A percentile compares a stretch with the other conserved stretches of the same genome.
phyloP scores from a whole-genome alignment of 2,888 invertebrate genomes.

The Camponotus fellah region DNA sequence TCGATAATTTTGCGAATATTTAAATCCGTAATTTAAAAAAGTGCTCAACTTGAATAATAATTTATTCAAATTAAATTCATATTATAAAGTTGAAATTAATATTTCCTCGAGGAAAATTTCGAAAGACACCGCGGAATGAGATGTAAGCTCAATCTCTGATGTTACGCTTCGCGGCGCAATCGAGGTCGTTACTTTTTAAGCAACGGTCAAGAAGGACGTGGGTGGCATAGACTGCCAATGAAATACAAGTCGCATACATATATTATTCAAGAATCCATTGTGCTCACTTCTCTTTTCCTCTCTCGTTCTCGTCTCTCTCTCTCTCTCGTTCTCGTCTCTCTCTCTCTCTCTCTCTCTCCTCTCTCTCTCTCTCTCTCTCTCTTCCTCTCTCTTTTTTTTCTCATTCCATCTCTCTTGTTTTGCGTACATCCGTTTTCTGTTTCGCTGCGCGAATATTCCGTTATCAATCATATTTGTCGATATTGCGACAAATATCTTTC shows the following conservation, averaged over 20 bases:
- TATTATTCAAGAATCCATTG: slow-evolving; percentile 68
- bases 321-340: too few species aligned
- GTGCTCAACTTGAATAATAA: too few species aligned
- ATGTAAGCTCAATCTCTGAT: slow-evolving; percentile 10
- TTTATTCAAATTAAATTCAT: background rate
- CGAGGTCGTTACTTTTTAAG: slow-evolving; percentile 64
- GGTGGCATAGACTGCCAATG: slow-evolving; percentile 65
- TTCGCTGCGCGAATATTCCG: slow-evolving; percentile 54
- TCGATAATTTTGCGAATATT: background rate
- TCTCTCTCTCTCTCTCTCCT: slow-evolving; percentile 53
- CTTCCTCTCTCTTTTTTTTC: background rate
- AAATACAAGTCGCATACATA: slow-evolving; percentile 64
- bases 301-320: background rate
- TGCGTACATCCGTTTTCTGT: slow-evolving; percentile 4
- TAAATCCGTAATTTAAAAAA: background rate
- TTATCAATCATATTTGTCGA: slow-evolving; percentile 57
- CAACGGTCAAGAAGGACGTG: slow-evolving; percentile 53
- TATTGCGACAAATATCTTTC: background rate
- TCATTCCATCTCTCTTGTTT: background rate
- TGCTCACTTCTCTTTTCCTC: slow-evolving; percentile 56
- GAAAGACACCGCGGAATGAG: background rate
- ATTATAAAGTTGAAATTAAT: background rate
- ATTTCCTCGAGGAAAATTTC: background rate
- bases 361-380: background rate
- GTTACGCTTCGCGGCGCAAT: slow-evolving; percentile 51